Percentiles rank a stretch among this genome's conserved stretches.
These are phyloP conservation scores for Isoperla grammatica DNA, from an alignment of 2,888 invertebrate genomes.

Conservation along the genomic window DNA sequence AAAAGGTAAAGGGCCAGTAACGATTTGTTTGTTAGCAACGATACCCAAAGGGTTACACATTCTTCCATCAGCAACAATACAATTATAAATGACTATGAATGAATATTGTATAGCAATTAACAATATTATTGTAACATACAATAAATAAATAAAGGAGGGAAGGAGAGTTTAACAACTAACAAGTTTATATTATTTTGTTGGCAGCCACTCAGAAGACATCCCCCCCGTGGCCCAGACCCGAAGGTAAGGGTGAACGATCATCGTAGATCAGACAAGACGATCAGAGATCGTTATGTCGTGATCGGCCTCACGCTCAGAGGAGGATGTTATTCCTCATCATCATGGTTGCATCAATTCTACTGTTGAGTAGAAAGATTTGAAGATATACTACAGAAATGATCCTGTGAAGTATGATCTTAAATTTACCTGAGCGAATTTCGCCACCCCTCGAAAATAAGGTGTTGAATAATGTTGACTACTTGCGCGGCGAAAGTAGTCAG, in stretches of 20 bases:
- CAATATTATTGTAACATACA: too few species aligned
- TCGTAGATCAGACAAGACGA: not conserved
- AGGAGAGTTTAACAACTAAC: too few species aligned
- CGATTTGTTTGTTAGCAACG: too few species aligned
- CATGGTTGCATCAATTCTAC: slow-evolving; percentile 50
- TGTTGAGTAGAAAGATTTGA: slow-evolving; percentile 49
- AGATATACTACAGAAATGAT: slow-evolving; percentile 64
- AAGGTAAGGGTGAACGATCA: slow-evolving; percentile 8
- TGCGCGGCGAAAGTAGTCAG: too few species aligned
- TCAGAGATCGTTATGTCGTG: not conserved
- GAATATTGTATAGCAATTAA: too few species aligned
- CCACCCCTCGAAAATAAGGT: too few species aligned
- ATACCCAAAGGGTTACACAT: too few species aligned
- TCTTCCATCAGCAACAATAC: too few species aligned
- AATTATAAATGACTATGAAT: too few species aligned
- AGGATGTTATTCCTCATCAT: slow-evolving; percentile 52
- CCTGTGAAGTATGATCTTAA: slow-evolving; percentile 50
- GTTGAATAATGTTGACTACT: too few species aligned
- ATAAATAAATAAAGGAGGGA: too few species aligned
- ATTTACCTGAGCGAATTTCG: not conserved
- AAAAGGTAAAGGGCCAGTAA: too few species aligned
- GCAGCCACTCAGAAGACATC: slow-evolving; percentile 10
- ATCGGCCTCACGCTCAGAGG: slow-evolving; percentile 49
- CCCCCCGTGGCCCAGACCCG: not conserved
- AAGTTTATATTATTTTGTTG: not conserved